Base-by-base conservation (phyloP, 2,888 invertebrate genomes). In the Acrocyrtus sp. region DNA sequence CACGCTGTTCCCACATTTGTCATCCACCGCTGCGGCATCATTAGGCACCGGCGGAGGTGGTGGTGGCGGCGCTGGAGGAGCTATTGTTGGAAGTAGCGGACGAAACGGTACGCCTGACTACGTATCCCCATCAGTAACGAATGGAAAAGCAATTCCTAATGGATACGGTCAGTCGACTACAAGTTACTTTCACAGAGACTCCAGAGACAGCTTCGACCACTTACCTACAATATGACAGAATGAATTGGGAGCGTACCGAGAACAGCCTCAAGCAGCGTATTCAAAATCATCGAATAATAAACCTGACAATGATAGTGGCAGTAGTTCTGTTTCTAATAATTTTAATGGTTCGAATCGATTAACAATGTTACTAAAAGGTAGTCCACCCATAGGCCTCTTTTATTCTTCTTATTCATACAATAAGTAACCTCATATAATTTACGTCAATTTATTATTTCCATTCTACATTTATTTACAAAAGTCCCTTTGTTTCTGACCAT, bases 141-240 rank as follows among this genome's bases (percentile, higher is more conserved):
- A 82, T 83, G 76, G 84, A 22, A 74, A 84, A 63, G 47, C 70
- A 1, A 67, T 75, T 26, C 39, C 48, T 3, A 63, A 74, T 24
- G 67, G 73, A 43, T 75, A 58, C 48, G 75, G 74, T 58, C 69
- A 63, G 43, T 24, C 69, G 21, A 69, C 47, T 45, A 68, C 63
- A 24, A 68, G 74, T n/a, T 72, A 72, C 29, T 65, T 65, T 56
- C 74, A 72, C 41, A 68, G 77, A 51, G 74, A 78, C 61, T 76
- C 78, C 10, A 76, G 78, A 34, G 80, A 78, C 34, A 80, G 78
- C 53, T 82, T 82, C 53, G 82, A 82, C 22, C 82, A 82, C 62
- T 85, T 92, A 78, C 92, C 92, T 73, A 91, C 91, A 82, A 92
- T 92, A 84, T 92, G 91, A 89, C 88, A 74, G 56, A 74, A 63